phyloP scores from a whole-genome alignment of 2,797 vertebrate species.

The Anas capensis region DNA sequence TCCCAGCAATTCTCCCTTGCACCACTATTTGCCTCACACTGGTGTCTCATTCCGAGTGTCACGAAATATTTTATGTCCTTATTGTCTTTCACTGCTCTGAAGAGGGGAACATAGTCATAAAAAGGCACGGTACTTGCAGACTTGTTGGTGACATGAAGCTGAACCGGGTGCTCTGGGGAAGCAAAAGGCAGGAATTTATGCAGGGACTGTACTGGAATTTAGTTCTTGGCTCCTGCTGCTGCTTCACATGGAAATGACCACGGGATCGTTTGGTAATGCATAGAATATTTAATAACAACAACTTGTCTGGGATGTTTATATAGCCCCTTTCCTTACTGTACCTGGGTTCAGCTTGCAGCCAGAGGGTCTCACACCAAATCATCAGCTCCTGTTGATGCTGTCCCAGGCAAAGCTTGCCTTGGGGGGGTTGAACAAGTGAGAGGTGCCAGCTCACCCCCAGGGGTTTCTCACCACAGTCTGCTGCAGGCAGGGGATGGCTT shows the following conservation, averaged over 20 bases:
- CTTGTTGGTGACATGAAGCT: not conserved
- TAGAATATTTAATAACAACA: constrained; percentile 37
- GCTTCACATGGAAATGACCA: not conserved
- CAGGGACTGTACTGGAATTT: constrained; percentile 5
- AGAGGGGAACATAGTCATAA: not conserved
- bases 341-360: not conserved
- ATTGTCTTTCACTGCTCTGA: not conserved
- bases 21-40: not conserved
- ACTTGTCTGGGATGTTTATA: constrained; percentile 23
- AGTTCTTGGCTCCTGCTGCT: constrained; percentile 19
- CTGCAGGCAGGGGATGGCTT: not conserved
- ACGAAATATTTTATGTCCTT: not conserved
- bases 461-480: not conserved
- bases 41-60: not conserved
- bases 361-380: constrained; percentile 14
- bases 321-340: not conserved
- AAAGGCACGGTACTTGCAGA: not conserved
- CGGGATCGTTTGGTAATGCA: constrained; percentile 19
- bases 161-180: not conserved
- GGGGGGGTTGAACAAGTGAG: not conserved
- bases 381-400: constrained; percentile 12
- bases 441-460: not conserved
- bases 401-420: not conserved
- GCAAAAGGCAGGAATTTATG: not conserved
- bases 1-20: not conserved